Evolutionary conservation across 1,140 invertebrate genomes (phyloP).

Genomic region (Hylaeus anthracinus): DNA sequence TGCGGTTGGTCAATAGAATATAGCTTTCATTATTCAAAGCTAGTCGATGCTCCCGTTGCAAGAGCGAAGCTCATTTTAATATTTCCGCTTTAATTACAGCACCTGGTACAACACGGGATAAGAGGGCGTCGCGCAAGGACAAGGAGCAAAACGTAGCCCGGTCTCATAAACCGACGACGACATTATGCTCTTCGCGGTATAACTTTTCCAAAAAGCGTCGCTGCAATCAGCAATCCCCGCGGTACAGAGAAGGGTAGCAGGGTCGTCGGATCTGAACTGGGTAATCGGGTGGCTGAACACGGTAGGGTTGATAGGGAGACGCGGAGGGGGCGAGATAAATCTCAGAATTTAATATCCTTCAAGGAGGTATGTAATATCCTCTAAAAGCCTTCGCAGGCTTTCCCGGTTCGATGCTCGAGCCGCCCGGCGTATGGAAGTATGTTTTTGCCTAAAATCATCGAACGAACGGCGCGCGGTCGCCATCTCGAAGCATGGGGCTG

Average conservation of each 20-base stretch:
- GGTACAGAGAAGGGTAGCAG: slow-evolving; percentile 13
- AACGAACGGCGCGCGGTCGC: not conserved
- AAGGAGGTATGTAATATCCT: slow-evolving; percentile 74
- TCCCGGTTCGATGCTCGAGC: not conserved
- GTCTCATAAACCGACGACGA: slow-evolving; percentile 33
- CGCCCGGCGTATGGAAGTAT: not conserved
- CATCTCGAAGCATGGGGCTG: not conserved
- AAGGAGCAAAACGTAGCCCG: not conserved
- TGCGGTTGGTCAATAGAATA: not conserved
- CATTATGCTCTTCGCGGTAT: slow-evolving; percentile 28
- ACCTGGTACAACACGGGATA: slow-evolving; percentile 5
- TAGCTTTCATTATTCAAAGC: not conserved
- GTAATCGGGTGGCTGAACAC: slow-evolving; percentile 56
- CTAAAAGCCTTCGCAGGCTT: slow-evolving; percentile 66
- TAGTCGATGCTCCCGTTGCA: not conserved
- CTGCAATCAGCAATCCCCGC: slow-evolving; percentile 35
- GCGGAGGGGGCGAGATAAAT: slow-evolving; percentile 70
- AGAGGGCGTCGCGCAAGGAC: not conserved
- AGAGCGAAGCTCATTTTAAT: slow-evolving; percentile 22
- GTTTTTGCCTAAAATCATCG: slow-evolving; percentile 57
- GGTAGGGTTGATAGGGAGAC: slow-evolving; percentile 54
- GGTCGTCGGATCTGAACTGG: slow-evolving; percentile 35
- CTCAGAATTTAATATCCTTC: slow-evolving; percentile 78
- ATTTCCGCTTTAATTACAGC: slow-evolving; percentile 32
- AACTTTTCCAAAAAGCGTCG: slow-evolving; percentile 36